Base-by-base conservation (phyloP, 2,113 vertebrate genomes). In the Hucho hucho region DNA sequence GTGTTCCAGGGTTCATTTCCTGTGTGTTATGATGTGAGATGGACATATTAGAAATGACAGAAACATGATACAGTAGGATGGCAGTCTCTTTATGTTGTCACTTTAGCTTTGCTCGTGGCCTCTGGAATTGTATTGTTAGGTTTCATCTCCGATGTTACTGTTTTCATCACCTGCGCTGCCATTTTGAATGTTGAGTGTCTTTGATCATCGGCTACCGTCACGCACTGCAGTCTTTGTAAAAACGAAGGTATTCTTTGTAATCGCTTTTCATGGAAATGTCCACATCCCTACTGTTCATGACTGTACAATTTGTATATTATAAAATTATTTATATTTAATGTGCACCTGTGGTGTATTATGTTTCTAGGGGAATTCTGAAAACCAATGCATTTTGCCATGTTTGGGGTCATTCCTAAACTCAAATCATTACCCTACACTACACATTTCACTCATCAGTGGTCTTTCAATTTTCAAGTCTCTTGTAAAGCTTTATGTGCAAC, bases 291-390 rank as follows among this genome's bases (percentile, higher is more conserved):
- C 82, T 88, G 87, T 86, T 88, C 76, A 86, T 88, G 87, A 84
- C 87, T 94, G 93, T 93, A 94, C 86, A 94, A 94, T 93, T 92
- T 94, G 93, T 94, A 94, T 91, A 92, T 91, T 91, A 94, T 92
- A 94, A 93, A 93, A 92, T 89, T 90, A 92, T 94, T 94, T 93
- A 93, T 93, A 93, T 93, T 92, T 94, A 91, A 90, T 89, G 89
- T 91, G 84, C 26, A 26, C 24, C 24, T 66, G 64, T 32, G 25
- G 26, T 32, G 22, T 28, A 14, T 25, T 43, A 43, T 43, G 9
- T 43, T 29, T 26, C 11, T 65, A 65, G 7, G 12, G 14, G 13
- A 14, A 12, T 65, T 65, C 28, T 43, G 9, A 26, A 63, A 63
- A n/a, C 1, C 12, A 63, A 63, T 63, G 59, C 1, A 24, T 63